Base-by-base conservation (phyloP, 2,888 invertebrate genomes). In the Labia minor region DNA sequence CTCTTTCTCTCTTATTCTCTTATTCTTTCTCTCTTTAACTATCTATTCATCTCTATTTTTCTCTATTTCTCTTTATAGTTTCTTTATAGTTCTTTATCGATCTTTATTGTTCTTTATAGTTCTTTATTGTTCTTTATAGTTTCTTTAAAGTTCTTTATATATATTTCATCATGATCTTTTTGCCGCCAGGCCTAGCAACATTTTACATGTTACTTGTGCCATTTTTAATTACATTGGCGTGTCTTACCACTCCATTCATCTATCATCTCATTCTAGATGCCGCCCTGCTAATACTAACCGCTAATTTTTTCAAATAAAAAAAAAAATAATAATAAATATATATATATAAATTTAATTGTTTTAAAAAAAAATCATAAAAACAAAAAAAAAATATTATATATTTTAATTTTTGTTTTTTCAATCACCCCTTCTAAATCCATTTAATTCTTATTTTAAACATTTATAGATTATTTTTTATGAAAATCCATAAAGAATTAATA, bases 1-100 rank as follows among this genome's bases (percentile, higher is more conserved):
- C 64, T 18, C 68, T 37, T 69, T 67, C 63, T 37, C 65, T 64
- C 65, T 69, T n/a, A n/a, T n/a, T n/a, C 61, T 69, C 65, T 67
- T 67, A 64, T 67, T 66, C 19, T 37, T 69, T 68, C 65, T 67
- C 63, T 26, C 26, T 26, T 6, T 8, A 3, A 26, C n/a, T n/a
- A n/a, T n/a, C n/a, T n/a, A n/a, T n/a, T n/a, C n/a, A n/a, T n/a
- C n/a, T n/a, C n/a, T n/a, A n/a, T n/a, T 66, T 63, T 21, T 67
- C 68, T 67, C 65, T 69, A 18, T 26, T 66, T 21, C 65, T 68
- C 62, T 37, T 69, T n/a, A 49, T 69, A 20, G 64, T 69, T n/a
- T n/a, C n/a, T n/a, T n/a, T n/a, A n/a, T n/a, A n/a, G n/a, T n/a
- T n/a, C n/a, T n/a, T n/a, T n/a, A n/a, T n/a, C n/a, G n/a, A n/a